Percentiles rank a stretch among this genome's conserved stretches.
Evolutionary conservation across 1,140 invertebrate genomes (phyloP).

Genomic region (Cydia strobilella): DNA sequence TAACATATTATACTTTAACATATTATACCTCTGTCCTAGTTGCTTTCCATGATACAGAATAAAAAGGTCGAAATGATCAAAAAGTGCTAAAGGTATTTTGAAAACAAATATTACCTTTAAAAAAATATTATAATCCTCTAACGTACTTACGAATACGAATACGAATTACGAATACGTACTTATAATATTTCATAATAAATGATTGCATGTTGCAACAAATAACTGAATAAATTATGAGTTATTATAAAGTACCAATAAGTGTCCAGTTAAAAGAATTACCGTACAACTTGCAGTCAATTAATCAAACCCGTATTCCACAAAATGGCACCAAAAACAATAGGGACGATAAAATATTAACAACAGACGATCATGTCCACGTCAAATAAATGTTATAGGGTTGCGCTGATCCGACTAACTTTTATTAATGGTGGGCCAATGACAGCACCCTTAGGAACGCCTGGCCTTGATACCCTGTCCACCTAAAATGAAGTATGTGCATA

Average conservation of each 20-base stretch:
- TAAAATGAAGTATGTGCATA: not conserved
- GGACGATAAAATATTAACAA: constrained; percentile 11
- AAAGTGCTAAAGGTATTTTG: no score
- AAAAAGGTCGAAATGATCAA: no score
- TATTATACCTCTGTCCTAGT: no score
- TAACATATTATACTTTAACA: no score
- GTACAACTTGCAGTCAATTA: not conserved
- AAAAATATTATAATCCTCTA: no score
- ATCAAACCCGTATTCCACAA: not conserved
- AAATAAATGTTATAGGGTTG: constrained; percentile 17
- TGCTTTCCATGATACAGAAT: no score
- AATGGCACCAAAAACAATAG: constrained; percentile 1
- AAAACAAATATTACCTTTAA: no score
- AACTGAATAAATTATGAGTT: no score
- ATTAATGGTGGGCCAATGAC: constrained; percentile 13
- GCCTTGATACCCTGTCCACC: not conserved
- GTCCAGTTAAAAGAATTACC: not conserved
- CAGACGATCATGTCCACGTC: constrained; percentile 7
- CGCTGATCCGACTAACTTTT: constrained; percentile 9
- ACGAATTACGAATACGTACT: no score
- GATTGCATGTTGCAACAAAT: no score
- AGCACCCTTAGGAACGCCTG: constrained; percentile 9
- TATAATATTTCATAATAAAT: no score
- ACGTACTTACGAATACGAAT: no score
- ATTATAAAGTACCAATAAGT: not conserved